Percentiles rank a stretch among this genome's conserved stretches.
These are phyloP conservation scores for Sycophila sp. DNA, from an alignment of 1,140 invertebrate genomes.

Conservation along the genomic window DNA sequence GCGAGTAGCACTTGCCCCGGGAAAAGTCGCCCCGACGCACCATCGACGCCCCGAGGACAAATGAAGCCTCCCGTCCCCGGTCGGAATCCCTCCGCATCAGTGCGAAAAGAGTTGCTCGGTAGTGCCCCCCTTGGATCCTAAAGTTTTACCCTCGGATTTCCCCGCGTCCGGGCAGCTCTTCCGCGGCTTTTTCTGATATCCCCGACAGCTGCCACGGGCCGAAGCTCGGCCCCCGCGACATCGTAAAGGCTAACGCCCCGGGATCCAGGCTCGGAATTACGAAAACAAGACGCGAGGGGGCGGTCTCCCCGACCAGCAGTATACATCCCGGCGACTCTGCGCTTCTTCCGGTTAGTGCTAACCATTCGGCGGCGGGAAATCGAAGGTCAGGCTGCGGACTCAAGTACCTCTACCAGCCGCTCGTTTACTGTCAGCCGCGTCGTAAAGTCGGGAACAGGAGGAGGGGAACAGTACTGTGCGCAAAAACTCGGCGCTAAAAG, in stretches of 20 bases:
- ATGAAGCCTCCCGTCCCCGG: no score
- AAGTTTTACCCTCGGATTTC: neutral
- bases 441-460: no score
- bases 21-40: neutral
- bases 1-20: neutral
- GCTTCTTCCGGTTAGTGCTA: neutral
- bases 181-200: neutral
- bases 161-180: neutral
- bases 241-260: neutral
- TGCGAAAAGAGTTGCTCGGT: neutral
- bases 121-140: neutral
- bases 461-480: no score
- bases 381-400: no score
- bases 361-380: neutral
- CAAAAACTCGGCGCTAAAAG: no score
- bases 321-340: no score
- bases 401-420: no score
- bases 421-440: constrained; percentile 1
- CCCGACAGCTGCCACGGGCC: neutral
- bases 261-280: neutral
- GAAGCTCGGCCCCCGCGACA: neutral
- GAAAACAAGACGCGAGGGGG: constrained; percentile 13
- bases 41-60: neutral
- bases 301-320: neutral
- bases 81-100: no score